Base-by-base conservation (phyloP, 2,888 invertebrate genomes). In the Eudasyphora cyanicolor region DNA sequence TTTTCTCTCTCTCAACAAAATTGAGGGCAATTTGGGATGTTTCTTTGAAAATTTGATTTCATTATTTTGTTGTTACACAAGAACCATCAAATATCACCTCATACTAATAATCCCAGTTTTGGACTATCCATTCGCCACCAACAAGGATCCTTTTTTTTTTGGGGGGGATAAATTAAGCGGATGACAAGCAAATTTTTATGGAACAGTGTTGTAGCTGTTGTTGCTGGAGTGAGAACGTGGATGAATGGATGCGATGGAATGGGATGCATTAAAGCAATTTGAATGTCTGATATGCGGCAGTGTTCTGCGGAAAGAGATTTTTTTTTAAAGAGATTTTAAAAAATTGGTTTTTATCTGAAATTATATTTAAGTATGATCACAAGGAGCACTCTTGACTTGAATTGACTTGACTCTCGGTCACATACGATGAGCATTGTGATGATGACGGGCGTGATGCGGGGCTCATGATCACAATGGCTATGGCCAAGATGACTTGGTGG, bases 341-440 rank as follows among this genome's bases (percentile, higher is more conserved):
- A 64, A 29, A 67, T 57, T 79, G 67, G 67, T 76, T 82, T 87
- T 82, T 71, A 86, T 85, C 86, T 89, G 87, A 89, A 89, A 89
- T 89, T 89, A 89, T 89, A 90, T 89, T 89, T 89, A 90, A 89
- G 89, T 89, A 89, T 89, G 86, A 89, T 88, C 89, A 88, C 67
- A 79, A 70, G 76, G 74, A 49, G 77, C 62, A 64, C 42, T 14
- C 70, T 42, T 32, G 14, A 38, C 60, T 57, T 73, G 49, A 7
- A 67, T 32, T 49, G 49, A 42, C 60, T 35, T 35, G 17, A 38
- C 60, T 75, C 60, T 45, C 70, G 64, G 21, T 27, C 57, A 51
- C 29, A 38, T 32, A 67, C 29, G 32, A 67, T 60, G 38, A 60
- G 27, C 42, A 27, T 57, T 14, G 14, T 27, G 32, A 17, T 38